These are phyloP conservation scores for Penaeus monodon DNA, from an alignment of 2,888 invertebrate species.

Conservation along the genomic window DNA sequence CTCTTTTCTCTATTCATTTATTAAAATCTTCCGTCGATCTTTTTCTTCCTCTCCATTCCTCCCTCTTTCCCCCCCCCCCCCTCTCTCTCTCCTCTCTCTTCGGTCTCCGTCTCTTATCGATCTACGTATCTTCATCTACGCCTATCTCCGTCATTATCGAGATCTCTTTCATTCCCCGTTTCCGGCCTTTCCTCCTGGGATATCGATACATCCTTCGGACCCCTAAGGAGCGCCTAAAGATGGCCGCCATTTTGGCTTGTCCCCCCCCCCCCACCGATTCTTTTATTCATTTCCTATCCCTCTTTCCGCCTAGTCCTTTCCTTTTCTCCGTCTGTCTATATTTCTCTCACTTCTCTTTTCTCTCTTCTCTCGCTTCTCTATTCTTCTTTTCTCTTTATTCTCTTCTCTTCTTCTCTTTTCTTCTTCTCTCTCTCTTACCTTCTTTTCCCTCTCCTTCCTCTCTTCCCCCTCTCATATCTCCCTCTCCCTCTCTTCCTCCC, in stretches of 20 bases:
- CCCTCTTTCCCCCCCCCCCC: background rate
- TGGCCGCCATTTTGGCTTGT: too few relatives aligned
- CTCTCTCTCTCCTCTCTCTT: slow-evolving; percentile 17
- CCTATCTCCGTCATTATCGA: too few relatives aligned
- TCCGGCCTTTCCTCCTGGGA: too few relatives aligned
- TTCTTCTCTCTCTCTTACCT: background rate
- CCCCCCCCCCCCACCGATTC: background rate
- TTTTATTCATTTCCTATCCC: background rate
- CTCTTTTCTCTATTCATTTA: too few relatives aligned
- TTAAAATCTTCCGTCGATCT: background rate
- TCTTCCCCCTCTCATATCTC: background rate
- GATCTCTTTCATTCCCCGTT: too few relatives aligned
- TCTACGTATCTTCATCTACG: too few relatives aligned
- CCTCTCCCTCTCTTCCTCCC: background rate
- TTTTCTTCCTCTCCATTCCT: too few relatives aligned
- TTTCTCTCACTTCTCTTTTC: background rate
- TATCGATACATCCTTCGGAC: too few relatives aligned
- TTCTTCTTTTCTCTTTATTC: background rate
- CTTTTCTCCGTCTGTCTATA: too few relatives aligned
- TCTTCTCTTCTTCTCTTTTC: background rate
- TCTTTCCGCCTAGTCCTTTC: background rate
- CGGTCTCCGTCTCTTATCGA: slow-evolving; percentile 8
- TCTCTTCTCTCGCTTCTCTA: fast-evolving
- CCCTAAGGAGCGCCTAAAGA: too few relatives aligned
- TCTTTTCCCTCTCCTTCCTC: background rate